Conservation (phyloP, 2,888 invertebrate species). For the Parascotia fuliginaria region DNA sequence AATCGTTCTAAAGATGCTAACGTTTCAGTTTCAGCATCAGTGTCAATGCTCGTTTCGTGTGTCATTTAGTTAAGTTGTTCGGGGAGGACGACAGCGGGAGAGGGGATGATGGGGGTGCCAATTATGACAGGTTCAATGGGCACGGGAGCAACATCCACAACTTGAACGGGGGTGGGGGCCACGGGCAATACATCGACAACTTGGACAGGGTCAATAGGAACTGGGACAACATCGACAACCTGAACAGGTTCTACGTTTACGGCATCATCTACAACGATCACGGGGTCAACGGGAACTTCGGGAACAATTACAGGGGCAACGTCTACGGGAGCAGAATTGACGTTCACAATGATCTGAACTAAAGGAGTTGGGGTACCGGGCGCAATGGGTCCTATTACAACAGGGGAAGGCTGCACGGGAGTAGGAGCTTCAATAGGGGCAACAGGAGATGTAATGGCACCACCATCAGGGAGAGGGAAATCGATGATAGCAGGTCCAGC, state of each 20-base stretch:
- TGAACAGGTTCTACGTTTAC: no score
- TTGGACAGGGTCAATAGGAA: neutral
- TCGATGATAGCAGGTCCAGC: slow-evolving; percentile 28
- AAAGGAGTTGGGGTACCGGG: slow-evolving; percentile 33
- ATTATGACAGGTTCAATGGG: slow-evolving; percentile 16
- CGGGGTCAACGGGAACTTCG: slow-evolving; percentile 18
- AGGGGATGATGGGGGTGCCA: slow-evolving; percentile 26
- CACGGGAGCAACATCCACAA: neutral
- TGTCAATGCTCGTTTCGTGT: no score
- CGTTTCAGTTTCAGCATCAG: no score
- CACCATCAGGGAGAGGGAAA: slow-evolving; percentile 6
- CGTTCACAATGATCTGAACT: slow-evolving; percentile 58
- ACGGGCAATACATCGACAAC: neutral
- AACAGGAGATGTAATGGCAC: no score
- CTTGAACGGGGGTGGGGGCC: neutral
- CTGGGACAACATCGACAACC: slow-evolving; percentile 27
- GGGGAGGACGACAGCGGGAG: slow-evolving; percentile 42
- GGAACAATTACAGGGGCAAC: neutral
- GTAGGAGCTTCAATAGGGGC: slow-evolving; percentile 12
- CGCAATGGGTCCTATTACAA: slow-evolving; percentile 21
- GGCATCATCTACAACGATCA: slow-evolving; percentile 37
- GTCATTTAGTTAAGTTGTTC: slow-evolving; percentile 49
- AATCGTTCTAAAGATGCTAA: no score
- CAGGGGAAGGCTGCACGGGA: slow-evolving; percentile 14
- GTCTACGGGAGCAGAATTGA: slow-evolving; percentile 25